Percentiles rank a stretch among this genome's conserved stretches.
These are phyloP conservation scores for Allophyes oxyacanthae DNA, from an alignment of 2,888 invertebrate genomes.

Conservation along the genomic window DNA sequence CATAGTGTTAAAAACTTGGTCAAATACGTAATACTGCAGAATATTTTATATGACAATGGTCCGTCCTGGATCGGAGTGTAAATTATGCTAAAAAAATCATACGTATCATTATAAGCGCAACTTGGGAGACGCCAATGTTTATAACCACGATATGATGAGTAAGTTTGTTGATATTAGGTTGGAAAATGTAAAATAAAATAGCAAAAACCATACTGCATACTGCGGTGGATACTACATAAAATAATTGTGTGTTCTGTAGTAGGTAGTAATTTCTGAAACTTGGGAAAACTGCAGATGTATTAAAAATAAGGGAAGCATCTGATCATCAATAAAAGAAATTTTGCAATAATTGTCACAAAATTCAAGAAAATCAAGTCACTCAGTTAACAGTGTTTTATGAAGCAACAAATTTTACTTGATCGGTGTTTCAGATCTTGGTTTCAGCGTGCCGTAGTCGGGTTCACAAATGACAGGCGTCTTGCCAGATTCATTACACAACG, in stretches of 20 bases:
- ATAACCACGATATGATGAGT: no score
- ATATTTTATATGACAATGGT: constrained; percentile 87
- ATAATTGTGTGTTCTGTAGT: no score
- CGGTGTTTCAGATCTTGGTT: constrained; percentile 80
- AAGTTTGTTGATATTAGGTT: no score
- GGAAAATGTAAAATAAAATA: no score
- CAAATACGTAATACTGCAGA: constrained; percentile 87
- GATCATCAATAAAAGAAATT: not conserved
- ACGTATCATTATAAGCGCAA: not conserved
- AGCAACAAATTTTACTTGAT: constrained; percentile 80
- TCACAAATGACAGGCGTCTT: constrained; percentile 84
- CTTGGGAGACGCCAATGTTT: no score
- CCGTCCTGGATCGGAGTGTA: constrained; percentile 88
- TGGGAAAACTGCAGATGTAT: no score
- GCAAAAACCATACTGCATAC: no score
- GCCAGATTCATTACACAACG: constrained; percentile 87
- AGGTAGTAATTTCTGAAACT: no score
- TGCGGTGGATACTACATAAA: no score
- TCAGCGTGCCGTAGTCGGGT: constrained; percentile 85
- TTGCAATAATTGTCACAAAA: not conserved
- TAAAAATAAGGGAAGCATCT: no score
- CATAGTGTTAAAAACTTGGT: constrained; percentile 84
- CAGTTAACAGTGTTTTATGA: no score
- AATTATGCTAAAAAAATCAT: constrained; percentile 78
- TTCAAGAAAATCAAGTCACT: no score